These are phyloP conservation scores for Dinothrombium tinctorium DNA, from an alignment of 1,140 invertebrate species.

Conservation along the genomic window DNA sequence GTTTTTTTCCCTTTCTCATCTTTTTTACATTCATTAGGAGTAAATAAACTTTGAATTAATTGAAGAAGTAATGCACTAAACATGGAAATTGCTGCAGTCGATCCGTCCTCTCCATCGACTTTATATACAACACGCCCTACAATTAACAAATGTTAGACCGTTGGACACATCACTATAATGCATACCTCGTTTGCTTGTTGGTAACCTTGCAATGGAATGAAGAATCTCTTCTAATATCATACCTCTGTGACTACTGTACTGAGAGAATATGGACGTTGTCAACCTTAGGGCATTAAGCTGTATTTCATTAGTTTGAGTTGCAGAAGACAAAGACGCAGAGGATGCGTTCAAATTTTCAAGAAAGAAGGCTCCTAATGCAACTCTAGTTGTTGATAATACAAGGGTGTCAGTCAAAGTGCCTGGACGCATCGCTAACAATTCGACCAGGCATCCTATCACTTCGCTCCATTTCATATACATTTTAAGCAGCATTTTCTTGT, in stretches of 20 bases:
- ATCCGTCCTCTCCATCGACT: slow-evolving; percentile 6
- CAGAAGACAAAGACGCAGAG: not conserved
- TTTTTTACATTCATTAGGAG: slow-evolving; percentile 8
- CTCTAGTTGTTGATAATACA: slow-evolving; percentile 46
- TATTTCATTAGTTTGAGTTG: slow-evolving; percentile 39
- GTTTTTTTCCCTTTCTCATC: slow-evolving; percentile 15
- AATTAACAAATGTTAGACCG: not conserved
- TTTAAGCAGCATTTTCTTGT: slow-evolving; percentile 16
- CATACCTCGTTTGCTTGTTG: slow-evolving; percentile 81
- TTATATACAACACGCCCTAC: slow-evolving; percentile 2
- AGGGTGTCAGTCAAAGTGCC: slow-evolving; percentile 60
- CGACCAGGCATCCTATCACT: slow-evolving; percentile 60
- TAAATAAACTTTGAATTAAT: slow-evolving; percentile 69
- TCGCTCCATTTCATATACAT: slow-evolving; percentile 84
- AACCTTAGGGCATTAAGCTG: slow-evolving; percentile 85
- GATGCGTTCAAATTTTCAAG: slow-evolving; percentile 56
- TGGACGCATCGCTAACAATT: slow-evolving; percentile 59
- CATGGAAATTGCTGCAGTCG: slow-evolving; percentile 68
- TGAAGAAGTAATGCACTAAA: slow-evolving; percentile 89
- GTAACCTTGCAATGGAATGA: slow-evolving; percentile 85
- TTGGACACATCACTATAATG: slow-evolving; percentile 29
- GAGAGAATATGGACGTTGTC: slow-evolving; percentile 80
- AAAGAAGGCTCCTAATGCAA: slow-evolving; percentile 91
- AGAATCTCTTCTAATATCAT: slow-evolving; percentile 85
- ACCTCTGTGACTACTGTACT: slow-evolving; percentile 82